Percentiles rank a stretch among this genome's conserved stretches.
Evolutionary conservation across 2,888 invertebrate species (phyloP).

Genomic region (Hymenopus coronatus): DNA sequence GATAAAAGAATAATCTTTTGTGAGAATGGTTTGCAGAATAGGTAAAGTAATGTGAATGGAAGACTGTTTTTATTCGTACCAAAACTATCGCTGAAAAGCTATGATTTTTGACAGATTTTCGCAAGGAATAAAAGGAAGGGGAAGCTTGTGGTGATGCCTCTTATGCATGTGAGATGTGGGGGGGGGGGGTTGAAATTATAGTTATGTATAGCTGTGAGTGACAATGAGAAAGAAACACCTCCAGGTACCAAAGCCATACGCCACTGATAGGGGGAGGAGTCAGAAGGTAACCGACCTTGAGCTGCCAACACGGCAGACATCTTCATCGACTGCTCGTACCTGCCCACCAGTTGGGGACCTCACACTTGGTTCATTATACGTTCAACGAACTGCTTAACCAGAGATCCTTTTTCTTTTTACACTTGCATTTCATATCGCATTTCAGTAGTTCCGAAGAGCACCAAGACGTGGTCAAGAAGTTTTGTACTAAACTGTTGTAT

Average conservation of each 20-base stretch:
- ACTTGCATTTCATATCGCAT: background rate
- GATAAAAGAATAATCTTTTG: too few relatives aligned
- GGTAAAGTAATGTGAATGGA: too few relatives aligned
- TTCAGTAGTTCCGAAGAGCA: background rate
- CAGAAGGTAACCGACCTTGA: constrained; percentile 30
- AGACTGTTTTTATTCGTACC: too few relatives aligned
- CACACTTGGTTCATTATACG: constrained; percentile 8
- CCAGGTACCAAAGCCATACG: background rate
- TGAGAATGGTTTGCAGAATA: too few relatives aligned
- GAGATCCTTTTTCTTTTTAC: background rate
- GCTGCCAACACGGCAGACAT: constrained; percentile 32
- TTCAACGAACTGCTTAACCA: constrained; percentile 8
- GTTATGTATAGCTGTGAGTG: background rate
- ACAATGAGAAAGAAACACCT: background rate
- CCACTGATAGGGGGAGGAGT: constrained; percentile 20
- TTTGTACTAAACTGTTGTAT: background rate
- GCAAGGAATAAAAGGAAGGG: background rate
- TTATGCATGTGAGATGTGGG: background rate
- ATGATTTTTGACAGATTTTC: background rate
- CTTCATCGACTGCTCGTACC: constrained; percentile 29
- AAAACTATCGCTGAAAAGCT: background rate
- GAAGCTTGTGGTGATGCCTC: too few relatives aligned
- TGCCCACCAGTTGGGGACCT: background rate
- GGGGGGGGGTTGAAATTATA: background rate
- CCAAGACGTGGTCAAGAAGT: background rate